Evolutionary conservation across 2,888 invertebrate genomes (phyloP).

Genomic region (Phrixothrix hirtus): DNA sequence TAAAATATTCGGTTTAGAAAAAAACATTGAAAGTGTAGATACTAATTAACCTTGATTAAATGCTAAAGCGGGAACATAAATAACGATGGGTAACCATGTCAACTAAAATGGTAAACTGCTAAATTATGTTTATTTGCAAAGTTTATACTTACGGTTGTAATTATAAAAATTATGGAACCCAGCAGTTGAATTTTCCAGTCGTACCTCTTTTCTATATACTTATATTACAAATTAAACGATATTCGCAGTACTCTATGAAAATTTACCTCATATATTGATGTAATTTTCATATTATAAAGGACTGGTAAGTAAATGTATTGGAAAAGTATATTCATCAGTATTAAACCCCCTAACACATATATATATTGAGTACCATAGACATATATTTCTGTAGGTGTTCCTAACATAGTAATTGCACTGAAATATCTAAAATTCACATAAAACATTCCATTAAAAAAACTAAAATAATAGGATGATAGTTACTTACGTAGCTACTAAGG

Average conservation of each 20-base stretch:
- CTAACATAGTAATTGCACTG: neutral
- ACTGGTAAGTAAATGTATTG: neutral
- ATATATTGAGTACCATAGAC: neutral
- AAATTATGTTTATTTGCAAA: neutral
- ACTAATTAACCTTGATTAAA: conserved; percentile 72
- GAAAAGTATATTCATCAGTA: neutral
- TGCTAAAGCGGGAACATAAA: conserved; percentile 76
- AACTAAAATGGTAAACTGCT: conserved; percentile 59
- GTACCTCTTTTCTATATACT: conserved; percentile 74
- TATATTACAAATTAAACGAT: too few species aligned
- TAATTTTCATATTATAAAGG: conserved; percentile 1
- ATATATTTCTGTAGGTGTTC: conserved; percentile 2
- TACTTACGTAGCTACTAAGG: conserved; percentile 77
- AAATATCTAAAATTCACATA: neutral
- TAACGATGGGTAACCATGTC: conserved; percentile 76
- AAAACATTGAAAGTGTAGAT: neutral
- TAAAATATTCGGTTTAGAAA: conserved; percentile 51
- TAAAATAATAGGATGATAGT: conserved; percentile 2
- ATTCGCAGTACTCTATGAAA: conserved; percentile 35
- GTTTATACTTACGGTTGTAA: conserved; percentile 65
- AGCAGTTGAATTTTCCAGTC: conserved; percentile 69
- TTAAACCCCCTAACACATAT: neutral
- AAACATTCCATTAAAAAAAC: neutral
- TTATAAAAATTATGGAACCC: conserved; percentile 70
- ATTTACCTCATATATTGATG: conserved; percentile 65